Conservation (phyloP, 2,797 vertebrate genomes). For the Gila robusta region DNA sequence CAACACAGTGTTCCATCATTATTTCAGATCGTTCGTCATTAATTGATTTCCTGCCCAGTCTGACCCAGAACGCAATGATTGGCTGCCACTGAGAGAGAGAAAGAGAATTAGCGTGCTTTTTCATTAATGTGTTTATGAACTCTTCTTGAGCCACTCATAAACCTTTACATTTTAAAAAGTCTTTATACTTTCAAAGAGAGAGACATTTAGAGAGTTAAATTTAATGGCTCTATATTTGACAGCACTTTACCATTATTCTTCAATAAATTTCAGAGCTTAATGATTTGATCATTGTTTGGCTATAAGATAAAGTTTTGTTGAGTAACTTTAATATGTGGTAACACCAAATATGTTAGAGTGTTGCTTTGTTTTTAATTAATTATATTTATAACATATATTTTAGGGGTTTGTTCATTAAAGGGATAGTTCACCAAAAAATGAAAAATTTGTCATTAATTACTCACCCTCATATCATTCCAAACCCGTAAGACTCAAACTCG, state of each 20-base stretch:
- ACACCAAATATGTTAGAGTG: neutral
- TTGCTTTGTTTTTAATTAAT: neutral
- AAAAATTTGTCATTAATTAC: no score
- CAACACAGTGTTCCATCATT: constrained; percentile 44
- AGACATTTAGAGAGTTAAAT: neutral
- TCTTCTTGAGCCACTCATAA: neutral
- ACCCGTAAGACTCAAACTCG: no score
- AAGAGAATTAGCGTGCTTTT: constrained; percentile 2
- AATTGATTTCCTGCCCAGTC: constrained; percentile 58
- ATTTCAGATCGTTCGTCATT: constrained; percentile 55
- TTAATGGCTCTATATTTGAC: neutral
- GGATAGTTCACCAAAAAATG: no score
- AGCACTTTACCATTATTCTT: neutral
- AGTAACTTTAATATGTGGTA: neutral
- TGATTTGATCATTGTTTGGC: no score
- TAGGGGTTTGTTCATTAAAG: neutral
- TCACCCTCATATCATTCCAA: no score
- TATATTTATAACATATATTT: neutral
- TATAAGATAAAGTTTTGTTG: no score
- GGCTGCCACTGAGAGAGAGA: constrained; percentile 26
- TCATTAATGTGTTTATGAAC: neutral
- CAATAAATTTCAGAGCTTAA: neutral
- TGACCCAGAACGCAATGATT: constrained; percentile 22
- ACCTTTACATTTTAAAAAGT: neutral
- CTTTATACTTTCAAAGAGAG: neutral